These are phyloP conservation scores for Ictalurus punctatus DNA, from an alignment of 2,113 vertebrate species.

Conservation along the genomic window DNA sequence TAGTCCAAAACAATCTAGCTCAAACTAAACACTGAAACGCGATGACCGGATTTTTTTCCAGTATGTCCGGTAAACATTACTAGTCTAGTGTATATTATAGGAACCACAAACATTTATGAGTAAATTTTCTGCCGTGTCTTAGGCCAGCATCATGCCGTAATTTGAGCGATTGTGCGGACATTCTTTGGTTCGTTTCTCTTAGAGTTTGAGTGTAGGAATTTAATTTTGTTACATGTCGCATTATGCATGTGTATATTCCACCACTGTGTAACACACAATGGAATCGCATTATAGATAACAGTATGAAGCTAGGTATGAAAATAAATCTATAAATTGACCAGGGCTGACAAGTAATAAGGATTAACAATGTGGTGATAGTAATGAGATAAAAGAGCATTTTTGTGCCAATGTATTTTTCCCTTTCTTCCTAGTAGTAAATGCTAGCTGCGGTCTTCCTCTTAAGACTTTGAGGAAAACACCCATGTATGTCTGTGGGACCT, in stretches of 20 bases:
- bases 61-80: too few species aligned
- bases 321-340: not conserved
- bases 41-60: too few species aligned
- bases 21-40: too few species aligned
- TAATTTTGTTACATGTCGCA: not conserved
- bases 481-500: conserved; percentile 94
- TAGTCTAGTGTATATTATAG: too few species aligned
- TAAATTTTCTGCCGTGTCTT: not conserved
- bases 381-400: not conserved
- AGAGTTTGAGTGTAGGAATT: not conserved
- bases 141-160: not conserved
- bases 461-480: conserved; percentile 93
- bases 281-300: not conserved
- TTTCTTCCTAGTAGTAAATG: conserved; percentile 80
- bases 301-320: not conserved
- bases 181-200: not conserved
- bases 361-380: not conserved
- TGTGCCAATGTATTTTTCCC: not conserved
- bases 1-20: too few species aligned
- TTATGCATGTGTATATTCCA: not conserved
- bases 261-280: not conserved
- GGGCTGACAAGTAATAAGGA: not conserved
- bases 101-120: not conserved
- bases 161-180: not conserved
- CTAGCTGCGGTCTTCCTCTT: conserved; percentile 93